A percentile compares a stretch with the other conserved stretches of the same genome.
Conservation (phyloP, 1,140 invertebrate species). For the Euura saliciscinereae region DNA sequence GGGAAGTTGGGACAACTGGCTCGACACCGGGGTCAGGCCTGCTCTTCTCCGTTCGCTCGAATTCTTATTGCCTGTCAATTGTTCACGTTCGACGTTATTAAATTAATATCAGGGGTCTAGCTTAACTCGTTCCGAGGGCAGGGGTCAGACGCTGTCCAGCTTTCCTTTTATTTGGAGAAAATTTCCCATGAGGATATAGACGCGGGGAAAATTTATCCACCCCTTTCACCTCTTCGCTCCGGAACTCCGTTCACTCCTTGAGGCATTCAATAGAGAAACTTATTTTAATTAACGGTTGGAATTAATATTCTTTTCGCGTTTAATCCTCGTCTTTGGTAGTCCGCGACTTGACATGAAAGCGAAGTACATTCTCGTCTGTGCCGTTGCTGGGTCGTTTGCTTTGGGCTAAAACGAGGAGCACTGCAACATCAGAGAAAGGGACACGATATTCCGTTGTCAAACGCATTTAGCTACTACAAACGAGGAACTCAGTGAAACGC, state of each 20-base stretch:
- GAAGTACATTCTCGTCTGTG: background rate
- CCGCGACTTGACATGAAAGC: background rate
- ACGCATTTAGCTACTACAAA: conserved; percentile 60
- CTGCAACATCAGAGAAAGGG: conserved; percentile 32
- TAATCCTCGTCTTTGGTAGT: background rate
- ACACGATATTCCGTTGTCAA: conserved; percentile 58
- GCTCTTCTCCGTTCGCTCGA: conserved; percentile 19
- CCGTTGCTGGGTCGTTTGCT: conserved; percentile 24
- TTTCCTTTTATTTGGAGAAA: conserved; percentile 45
- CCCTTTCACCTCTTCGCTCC: background rate
- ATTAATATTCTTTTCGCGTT: background rate
- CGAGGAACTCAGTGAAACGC: conserved; percentile 48
- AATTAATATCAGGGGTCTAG: conserved; percentile 54
- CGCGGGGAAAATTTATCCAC: background rate
- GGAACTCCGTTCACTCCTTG: no score
- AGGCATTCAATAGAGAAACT: no score
- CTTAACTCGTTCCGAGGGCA: conserved; percentile 19
- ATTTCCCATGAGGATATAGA: conserved; percentile 44
- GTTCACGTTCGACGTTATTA: conserved; percentile 55
- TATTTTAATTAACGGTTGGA: background rate
- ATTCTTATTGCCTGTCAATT: conserved; percentile 58
- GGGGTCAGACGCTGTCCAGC: conserved; percentile 37
- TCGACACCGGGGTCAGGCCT: background rate
- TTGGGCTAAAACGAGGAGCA: conserved; percentile 34
- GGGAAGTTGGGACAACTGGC: conserved; percentile 2